Percentiles rank a stretch among this genome's conserved stretches.
Conservation (phyloP, 2,113 vertebrate species). For the Otolemur garnettii region DNA sequence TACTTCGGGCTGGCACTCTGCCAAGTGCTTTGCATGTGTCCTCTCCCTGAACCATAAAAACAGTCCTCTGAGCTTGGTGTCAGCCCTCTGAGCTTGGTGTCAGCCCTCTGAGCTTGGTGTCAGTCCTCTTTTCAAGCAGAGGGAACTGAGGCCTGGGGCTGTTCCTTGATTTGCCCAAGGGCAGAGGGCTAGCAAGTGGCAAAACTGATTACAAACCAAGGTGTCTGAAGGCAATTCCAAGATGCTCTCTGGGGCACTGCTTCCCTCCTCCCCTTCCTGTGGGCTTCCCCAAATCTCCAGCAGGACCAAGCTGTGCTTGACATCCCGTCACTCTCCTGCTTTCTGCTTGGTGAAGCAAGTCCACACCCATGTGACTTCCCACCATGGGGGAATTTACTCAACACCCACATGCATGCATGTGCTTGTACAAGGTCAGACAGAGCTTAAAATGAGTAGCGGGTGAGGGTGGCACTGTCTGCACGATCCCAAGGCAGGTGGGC, state of each 20-base stretch:
- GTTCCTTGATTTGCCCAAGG: neutral
- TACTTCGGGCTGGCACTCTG: neutral
- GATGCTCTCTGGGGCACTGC: rapidly evolving
- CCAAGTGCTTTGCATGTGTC: neutral
- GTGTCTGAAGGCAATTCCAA: neutral
- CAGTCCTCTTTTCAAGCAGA: constrained; percentile 11
- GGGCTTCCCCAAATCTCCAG: neutral
- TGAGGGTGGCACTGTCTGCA: neutral
- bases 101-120: neutral
- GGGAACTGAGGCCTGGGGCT: neutral
- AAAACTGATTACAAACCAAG: neutral
- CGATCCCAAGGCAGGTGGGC: rapidly evolving
- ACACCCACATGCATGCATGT: rapidly evolving
- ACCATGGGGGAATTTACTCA: neutral
- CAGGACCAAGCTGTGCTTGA: constrained; percentile 18
- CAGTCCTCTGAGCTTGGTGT: neutral
- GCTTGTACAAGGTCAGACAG: neutral
- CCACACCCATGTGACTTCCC: neutral
- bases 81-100: neutral
- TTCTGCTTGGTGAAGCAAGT: constrained; percentile 32
- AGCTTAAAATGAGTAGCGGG: neutral
- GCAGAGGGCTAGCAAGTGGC: neutral
- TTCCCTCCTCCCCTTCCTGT: neutral
- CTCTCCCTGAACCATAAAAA: constrained; percentile 55
- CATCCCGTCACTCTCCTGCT: neutral